Base-by-base conservation (phyloP, 2,113 vertebrate genomes). In the Motacilla tschutschensis region DNA sequence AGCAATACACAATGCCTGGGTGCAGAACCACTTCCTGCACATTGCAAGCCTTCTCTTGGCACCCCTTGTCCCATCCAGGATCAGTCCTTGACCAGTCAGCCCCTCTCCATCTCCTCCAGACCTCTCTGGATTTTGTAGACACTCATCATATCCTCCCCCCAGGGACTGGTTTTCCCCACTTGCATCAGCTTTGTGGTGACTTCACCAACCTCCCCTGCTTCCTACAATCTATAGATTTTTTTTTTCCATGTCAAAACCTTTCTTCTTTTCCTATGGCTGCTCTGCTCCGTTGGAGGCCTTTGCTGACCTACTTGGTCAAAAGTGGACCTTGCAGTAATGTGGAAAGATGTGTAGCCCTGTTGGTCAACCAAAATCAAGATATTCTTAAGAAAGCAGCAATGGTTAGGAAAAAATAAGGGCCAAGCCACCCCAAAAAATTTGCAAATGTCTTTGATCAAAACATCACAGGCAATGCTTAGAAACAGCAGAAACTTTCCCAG, bases 351-450 rank as follows among this genome's bases (percentile, higher is more conserved):
- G 11, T 79, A 82, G 14, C 2, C 29, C 41, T 87, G 5, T 7
- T 43, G 19, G 26, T 47, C 17, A 87, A 28, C 7, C 4, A 58
- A 85, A 79, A 65, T 4, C 17, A 50, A 63, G 11, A 20, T 38
- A 44, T 31, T 60, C 35, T 60, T 47, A 54, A 85, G 64, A 82
- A 79, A 73, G 19, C 5, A 77, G 41, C 8, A 50, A 6, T 5
- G 8, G 8, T 2, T 62, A 12, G 26, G 47, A 26, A 77, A 85
- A 87, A 82, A 17, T 20, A 65, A 0, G 2, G 43, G 7, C 20
- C 14, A n/a, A 2, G 17, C 26, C 25, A 15, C 12, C 18, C 25
- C 36, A 59, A 70, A 51, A 0, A 0, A 17, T 55, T 28, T 63
- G 40, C 35, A 71, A 51, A 50, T 35, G 4, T 29, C 54, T 76